Evolutionary conservation across 2,888 invertebrate genomes (phyloP), one percentile per base, ranked within the genome.

Genomic region (Morpho deidamia): DNA sequence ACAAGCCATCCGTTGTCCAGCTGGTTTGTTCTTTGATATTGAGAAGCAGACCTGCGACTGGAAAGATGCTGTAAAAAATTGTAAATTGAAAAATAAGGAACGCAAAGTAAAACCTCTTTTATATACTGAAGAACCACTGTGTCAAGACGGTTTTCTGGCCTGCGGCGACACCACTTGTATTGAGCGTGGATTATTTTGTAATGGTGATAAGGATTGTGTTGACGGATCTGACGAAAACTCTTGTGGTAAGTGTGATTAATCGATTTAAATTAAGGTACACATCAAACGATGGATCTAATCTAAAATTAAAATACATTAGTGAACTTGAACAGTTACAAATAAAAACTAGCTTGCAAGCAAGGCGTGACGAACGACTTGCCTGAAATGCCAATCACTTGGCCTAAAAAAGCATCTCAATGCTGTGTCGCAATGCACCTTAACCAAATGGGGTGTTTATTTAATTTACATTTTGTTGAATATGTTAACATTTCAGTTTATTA

Each of bases 21-120:
- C 97, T 53, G 97, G 97, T 83, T 90, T 97, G 68, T 97, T 92
- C 86, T 97, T 97, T 86, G 97, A 97, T 81, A 96, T 97, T 74
- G 97, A 97, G 78, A 96, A 97, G 81, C 97, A 97, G 85, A 97
- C 97, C 2, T 97, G 97, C 75, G 97, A 97, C 78, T 97, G 97
- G 97, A 97, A 96, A 80, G 96, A 94, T 62, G 92, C 96, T 2
- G 97, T 97, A n/a, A 96, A 96, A 81, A 97, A 97, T 84, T 97
- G 97, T 90, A 96, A 96, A 75, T 78, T 94, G 69, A 96, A 96
- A 91, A 95, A 94, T 83, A 97, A 97, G 80, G 96, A 96, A 77
- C 93, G 95, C 62, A 96, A 96, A 81, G 92, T 95, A 11, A 96
- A 96, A 74, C 97, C 97, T 55, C 90, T 96, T 66, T 90, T 97